These are phyloP conservation scores for Agelas oroides DNA, from an alignment of 37 sponge, comb jelly and placozoan genomes.

Conservation along the genomic window DNA sequence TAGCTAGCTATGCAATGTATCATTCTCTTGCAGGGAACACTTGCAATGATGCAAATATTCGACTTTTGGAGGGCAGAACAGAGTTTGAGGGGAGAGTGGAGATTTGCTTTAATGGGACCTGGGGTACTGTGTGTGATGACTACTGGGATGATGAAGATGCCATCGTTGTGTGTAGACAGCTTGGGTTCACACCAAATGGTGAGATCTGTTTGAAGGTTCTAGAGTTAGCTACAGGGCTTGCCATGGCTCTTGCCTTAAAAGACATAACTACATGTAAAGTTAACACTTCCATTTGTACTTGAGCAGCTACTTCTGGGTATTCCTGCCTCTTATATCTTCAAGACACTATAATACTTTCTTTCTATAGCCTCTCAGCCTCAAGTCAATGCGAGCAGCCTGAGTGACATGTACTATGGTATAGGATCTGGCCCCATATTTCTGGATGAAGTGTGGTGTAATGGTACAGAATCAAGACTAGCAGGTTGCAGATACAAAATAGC, in stretches of 20 bases:
- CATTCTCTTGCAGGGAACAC: background rate
- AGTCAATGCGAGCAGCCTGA: background rate
- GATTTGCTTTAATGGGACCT: background rate
- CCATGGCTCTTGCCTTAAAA: no score
- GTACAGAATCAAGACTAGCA: background rate
- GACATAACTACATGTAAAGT: no score
- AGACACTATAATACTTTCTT: no score
- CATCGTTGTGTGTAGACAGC: constrained; percentile 23
- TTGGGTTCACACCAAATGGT: constrained; percentile 1
- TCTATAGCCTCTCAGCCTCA: no score
- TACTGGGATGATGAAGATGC: constrained; percentile 7
- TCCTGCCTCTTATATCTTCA: no score
- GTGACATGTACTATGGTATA: background rate
- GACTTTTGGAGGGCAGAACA: background rate
- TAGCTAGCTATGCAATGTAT: no score
- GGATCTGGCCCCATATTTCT: background rate
- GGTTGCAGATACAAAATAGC: no score
- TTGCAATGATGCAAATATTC: background rate
- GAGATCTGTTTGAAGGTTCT: no score
- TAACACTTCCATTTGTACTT: no score
- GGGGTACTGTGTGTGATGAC: constrained; percentile 26
- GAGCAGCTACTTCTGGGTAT: no score
- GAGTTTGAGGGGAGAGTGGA: constrained; percentile 11
- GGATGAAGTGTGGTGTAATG: background rate
- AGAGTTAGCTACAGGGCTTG: no score